Conservation (phyloP, 2,113 vertebrate genomes). For the Heliornis fulica region DNA sequence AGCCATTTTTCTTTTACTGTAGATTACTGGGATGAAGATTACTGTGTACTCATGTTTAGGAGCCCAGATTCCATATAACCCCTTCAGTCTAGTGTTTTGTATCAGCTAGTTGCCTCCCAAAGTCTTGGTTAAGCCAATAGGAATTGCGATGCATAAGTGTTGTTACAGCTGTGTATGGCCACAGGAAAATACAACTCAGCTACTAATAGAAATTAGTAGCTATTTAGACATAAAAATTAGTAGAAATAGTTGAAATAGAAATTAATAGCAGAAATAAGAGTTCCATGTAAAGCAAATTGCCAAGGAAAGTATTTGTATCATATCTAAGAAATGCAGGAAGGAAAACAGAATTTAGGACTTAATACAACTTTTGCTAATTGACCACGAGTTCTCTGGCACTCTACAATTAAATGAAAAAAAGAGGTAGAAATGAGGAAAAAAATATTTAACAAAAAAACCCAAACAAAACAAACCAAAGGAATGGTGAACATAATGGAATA, state of each 20-base stretch:
- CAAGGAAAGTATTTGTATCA: neutral
- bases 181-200: neutral
- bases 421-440: neutral
- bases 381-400: neutral
- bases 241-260: no score
- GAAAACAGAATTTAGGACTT: neutral
- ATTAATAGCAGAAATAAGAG: no score
- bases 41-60: neutral
- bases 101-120: neutral
- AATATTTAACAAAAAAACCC: neutral
- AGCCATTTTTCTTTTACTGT: neutral
- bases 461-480: no score
- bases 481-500: neutral
- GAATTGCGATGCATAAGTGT: neutral
- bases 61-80: neutral
- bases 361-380: neutral
- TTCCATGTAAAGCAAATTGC: neutral
- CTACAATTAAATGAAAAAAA: neutral
- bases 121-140: neutral
- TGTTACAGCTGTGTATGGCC: neutral
- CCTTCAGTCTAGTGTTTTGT: neutral
- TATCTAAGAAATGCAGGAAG: neutral
- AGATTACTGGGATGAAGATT: neutral
- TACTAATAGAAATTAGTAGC: neutral
- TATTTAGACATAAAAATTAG: no score